These are phyloP conservation scores for Antennarius maculatus DNA, from an alignment of 2,797 vertebrate genomes.

Conservation along the genomic window DNA sequence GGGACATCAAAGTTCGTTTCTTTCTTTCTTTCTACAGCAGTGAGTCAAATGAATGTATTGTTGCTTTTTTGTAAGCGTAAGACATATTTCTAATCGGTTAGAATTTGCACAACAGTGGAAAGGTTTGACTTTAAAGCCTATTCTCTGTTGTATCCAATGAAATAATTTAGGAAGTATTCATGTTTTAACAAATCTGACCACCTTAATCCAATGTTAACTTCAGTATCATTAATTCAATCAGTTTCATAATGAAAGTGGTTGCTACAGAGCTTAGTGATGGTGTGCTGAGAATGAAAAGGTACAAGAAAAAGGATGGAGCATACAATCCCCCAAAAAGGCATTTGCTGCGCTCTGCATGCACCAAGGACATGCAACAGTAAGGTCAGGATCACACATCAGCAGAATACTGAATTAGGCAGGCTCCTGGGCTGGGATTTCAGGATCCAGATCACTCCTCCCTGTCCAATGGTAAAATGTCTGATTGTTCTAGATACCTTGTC, in stretches of 20 bases:
- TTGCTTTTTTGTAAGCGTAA: conserved; percentile 16
- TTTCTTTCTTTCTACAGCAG: too few relatives aligned
- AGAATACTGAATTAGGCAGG: conserved; percentile 74
- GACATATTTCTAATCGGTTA: conserved; percentile 35
- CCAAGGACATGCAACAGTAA: conserved; percentile 82
- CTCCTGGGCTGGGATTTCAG: conserved; percentile 62
- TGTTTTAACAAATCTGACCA: conserved; percentile 61
- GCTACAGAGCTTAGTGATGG: conserved; percentile 62
- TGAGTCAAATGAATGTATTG: conserved; percentile 2
- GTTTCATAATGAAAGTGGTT: conserved; percentile 76
- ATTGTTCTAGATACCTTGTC: conserved; percentile 45
- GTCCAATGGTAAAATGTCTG: conserved; percentile 52
- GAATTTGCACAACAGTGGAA: conserved; percentile 46
- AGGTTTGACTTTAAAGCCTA: conserved; percentile 48
- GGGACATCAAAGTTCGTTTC: too few relatives aligned
- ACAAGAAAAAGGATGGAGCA: conserved; percentile 77
- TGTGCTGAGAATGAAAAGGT: conserved; percentile 69
- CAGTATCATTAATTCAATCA: conserved; percentile 71
- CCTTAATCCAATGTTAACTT: conserved; percentile 74
- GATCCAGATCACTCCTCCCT: conserved; percentile 49
- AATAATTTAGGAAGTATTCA: conserved; percentile 50
- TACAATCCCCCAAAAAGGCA: conserved; percentile 76
- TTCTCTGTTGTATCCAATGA: conserved; percentile 47
- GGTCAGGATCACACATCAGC: conserved; percentile 77
- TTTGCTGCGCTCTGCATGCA: conserved; percentile 75